Evolutionary conservation across 2,888 invertebrate species (phyloP).

Genomic region (Erebia palarica): DNA sequence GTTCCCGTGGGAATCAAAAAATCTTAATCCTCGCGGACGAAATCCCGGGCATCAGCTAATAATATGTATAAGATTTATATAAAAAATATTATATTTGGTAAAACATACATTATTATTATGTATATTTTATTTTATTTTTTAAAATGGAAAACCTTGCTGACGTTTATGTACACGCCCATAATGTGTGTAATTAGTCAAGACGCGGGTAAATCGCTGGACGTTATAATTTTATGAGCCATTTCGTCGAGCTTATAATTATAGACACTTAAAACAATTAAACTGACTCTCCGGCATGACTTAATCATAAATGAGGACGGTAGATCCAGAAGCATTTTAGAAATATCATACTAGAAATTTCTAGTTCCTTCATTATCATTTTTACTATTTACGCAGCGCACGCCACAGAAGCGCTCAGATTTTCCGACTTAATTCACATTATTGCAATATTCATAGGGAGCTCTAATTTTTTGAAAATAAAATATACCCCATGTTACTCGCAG

Average conservation of each 20-base stretch:
- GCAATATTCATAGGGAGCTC: too few relatives aligned
- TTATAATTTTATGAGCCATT: slow-evolving; percentile 24
- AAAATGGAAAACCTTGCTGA: slow-evolving; percentile 15
- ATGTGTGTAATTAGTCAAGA: slow-evolving; percentile 16
- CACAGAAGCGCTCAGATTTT: too few relatives aligned
- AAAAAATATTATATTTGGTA: neutral
- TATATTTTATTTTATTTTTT: neutral
- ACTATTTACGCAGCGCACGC: too few relatives aligned
- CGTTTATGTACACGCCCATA: slow-evolving; percentile 17
- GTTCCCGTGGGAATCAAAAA: too few relatives aligned
- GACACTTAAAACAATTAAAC: slow-evolving; percentile 23
- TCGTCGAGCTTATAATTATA: slow-evolving; percentile 21
- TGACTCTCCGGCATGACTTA: slow-evolving; percentile 10
- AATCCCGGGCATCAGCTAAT: too few relatives aligned
- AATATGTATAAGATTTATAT: neutral
- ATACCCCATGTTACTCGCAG: too few relatives aligned
- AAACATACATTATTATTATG: too few relatives aligned
- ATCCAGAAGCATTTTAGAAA: slow-evolving; percentile 13
- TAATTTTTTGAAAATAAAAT: too few relatives aligned
- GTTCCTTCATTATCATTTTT: too few relatives aligned
- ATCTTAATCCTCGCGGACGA: too few relatives aligned
- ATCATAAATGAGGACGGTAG: slow-evolving; percentile 15
- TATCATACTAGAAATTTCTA: too few relatives aligned
- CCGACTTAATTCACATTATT: too few relatives aligned
- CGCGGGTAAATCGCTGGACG: slow-evolving; percentile 17